phyloP scores from a whole-genome alignment of 92 coral and sea anemone genomes.

The Porites rus region DNA sequence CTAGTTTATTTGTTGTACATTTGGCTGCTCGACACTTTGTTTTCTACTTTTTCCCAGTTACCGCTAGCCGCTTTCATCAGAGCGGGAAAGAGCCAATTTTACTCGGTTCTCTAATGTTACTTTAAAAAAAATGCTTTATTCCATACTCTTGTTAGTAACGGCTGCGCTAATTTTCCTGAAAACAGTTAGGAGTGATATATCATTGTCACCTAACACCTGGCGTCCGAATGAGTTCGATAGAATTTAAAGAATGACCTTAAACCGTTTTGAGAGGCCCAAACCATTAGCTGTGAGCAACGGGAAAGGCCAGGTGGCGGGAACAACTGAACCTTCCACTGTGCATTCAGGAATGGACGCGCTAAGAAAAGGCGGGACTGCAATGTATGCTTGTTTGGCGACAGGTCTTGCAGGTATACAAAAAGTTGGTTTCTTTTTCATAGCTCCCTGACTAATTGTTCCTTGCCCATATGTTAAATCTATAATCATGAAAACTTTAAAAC shows the following conservation, averaged over 20 bases:
- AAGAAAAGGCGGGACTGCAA: conserved; percentile 81
- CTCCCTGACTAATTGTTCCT: too few relatives aligned
- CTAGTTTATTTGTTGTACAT: too few relatives aligned
- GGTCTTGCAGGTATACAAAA: conserved; percentile 68
- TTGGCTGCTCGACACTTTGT: too few relatives aligned
- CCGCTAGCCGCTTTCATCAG: too few relatives aligned
- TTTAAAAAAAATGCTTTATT: neutral
- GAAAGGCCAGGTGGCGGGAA: conserved; percentile 75
- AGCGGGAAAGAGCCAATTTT: too few relatives aligned
- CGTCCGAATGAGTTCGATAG: conserved; percentile 66
- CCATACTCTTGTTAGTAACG: neutral
- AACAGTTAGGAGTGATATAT: conserved; percentile 5
- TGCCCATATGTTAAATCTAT: too few relatives aligned
- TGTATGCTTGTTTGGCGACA: conserved; percentile 87
- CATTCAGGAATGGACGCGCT: conserved; percentile 86
- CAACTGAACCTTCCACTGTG: conserved; percentile 80
- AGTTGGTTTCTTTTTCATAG: too few relatives aligned
- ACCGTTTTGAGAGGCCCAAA: conserved; percentile 59
- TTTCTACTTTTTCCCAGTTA: too few relatives aligned
- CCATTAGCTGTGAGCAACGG: conserved; percentile 75
- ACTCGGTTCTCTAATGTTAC: too few relatives aligned
- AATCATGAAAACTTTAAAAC: too few relatives aligned
- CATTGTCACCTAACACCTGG: conserved; percentile 78
- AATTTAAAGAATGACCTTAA: conserved; percentile 57
- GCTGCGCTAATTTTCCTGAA: neutral